phyloP scores from a whole-genome alignment of 2,113 vertebrate species.

The Apaloderma vittatum region DNA sequence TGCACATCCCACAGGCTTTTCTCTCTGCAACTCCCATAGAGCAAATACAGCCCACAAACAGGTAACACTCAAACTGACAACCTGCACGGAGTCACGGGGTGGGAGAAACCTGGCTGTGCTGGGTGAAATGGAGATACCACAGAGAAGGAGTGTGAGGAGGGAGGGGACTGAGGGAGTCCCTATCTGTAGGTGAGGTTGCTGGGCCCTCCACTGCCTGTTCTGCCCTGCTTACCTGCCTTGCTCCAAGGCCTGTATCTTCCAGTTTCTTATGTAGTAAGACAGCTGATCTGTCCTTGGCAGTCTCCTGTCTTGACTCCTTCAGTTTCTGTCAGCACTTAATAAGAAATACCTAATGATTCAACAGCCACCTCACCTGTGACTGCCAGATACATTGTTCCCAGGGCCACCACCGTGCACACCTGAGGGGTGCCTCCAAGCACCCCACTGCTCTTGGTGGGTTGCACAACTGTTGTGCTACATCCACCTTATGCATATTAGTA shows the following conservation, averaged over 20 bases:
- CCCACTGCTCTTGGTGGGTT: accelerated
- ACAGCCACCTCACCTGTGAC: neutral
- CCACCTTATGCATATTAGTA: neutral
- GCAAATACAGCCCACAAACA: neutral
- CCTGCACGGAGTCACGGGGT: neutral
- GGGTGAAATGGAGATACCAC: neutral
- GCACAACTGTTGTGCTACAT: neutral
- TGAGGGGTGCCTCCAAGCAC: neutral
- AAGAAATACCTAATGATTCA: neutral
- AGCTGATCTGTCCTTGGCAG: neutral
- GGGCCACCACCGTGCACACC: neutral
- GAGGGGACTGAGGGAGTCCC: neutral
- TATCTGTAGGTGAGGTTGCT: neutral
- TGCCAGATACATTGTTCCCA: neutral
- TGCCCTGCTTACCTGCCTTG: neutral
- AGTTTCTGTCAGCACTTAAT: neutral
- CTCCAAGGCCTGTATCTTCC: neutral
- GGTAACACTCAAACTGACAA: neutral
- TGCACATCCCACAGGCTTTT: neutral
- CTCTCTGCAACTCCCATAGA: neutral
- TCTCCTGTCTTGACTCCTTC: neutral
- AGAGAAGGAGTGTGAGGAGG: neutral
- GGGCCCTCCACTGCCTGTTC: neutral
- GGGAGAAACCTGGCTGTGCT: neutral
- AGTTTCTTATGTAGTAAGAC: neutral